These are phyloP conservation scores for Melanostoma mellinum DNA, from an alignment of 2,888 invertebrate species.

Conservation along the genomic window DNA sequence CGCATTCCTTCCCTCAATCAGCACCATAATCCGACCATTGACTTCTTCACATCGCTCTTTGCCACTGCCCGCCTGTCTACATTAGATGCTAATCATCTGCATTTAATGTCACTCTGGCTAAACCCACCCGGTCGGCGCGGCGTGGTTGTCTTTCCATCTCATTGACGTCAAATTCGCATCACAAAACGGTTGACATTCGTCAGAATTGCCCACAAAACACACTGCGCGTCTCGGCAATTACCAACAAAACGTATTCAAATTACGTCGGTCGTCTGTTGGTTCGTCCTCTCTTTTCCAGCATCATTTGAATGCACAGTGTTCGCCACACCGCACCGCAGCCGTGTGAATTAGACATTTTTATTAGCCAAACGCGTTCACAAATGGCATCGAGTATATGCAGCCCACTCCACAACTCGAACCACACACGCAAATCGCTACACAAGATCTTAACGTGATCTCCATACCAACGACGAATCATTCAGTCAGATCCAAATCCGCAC, in stretches of 20 bases:
- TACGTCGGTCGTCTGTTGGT: slow-evolving; percentile 19
- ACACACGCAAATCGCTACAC: slow-evolving; percentile 60
- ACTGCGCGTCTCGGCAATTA: slow-evolving; percentile 56
- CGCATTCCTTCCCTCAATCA: slow-evolving; percentile 48
- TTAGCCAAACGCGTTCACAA: slow-evolving; percentile 43
- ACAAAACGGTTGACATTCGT: slow-evolving; percentile 65
- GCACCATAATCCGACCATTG: slow-evolving; percentile 48
- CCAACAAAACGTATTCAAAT: slow-evolving; percentile 58
- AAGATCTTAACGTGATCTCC: slow-evolving; percentile 70
- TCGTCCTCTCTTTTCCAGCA: slow-evolving; percentile 42
- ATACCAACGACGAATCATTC: slow-evolving; percentile 65
- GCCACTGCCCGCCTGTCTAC: neutral
- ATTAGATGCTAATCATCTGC: slow-evolving; percentile 52
- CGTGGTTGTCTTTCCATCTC: slow-evolving; percentile 10
- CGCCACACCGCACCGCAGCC: slow-evolving; percentile 10
- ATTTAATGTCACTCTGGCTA: slow-evolving; percentile 52
- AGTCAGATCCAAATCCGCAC: slow-evolving; percentile 41
- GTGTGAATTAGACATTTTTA: slow-evolving; percentile 71
- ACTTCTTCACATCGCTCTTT: slow-evolving; percentile 33
- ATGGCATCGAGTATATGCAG: slow-evolving; percentile 14
- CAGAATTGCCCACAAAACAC: slow-evolving; percentile 16
- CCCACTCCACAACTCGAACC: slow-evolving; percentile 44
- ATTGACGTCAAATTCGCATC: slow-evolving; percentile 58
- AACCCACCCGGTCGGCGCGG: slow-evolving; percentile 44
- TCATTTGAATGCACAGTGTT: slow-evolving; percentile 33